Conservation (phyloP, 2,888 invertebrate genomes). For the Oxystoma pomonae region DNA sequence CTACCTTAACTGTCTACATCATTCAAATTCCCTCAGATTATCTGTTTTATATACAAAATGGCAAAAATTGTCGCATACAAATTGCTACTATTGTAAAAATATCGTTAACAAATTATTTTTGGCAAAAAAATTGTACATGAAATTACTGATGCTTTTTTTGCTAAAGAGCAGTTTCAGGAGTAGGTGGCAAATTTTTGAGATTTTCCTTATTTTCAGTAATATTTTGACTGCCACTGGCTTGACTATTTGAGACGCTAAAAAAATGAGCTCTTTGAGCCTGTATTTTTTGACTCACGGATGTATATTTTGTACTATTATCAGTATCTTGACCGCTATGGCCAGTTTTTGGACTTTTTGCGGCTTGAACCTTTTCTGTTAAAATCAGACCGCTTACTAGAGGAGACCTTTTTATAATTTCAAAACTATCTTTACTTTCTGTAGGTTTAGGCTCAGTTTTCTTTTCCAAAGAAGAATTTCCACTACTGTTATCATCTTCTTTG, state of each 20-base stretch:
- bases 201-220: constrained; percentile 22
- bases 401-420: neutral
- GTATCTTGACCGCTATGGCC: constrained; percentile 12
- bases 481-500: constrained; percentile 68
- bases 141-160: constrained; percentile 1
- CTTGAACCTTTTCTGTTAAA: neutral
- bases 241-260: constrained; percentile 40
- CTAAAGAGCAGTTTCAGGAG: constrained; percentile 61
- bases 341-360: neutral
- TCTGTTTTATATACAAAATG: no score
- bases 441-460: constrained; percentile 43
- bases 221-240: constrained; percentile 16
- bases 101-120: no score
- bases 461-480: constrained; percentile 55
- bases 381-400: neutral
- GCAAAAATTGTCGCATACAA: no score
- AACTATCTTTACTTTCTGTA: neutral
- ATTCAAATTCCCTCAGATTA: no score
- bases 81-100: no score
- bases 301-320: constrained; percentile 22
- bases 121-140: no score
- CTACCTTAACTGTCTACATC: no score
- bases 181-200: constrained; percentile 45
- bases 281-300: constrained; percentile 47
- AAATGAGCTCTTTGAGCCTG: constrained; percentile 62